A percentile compares a stretch with the other conserved stretches of the same genome.
Conservation (phyloP, 1,140 invertebrate species). For the Cotesia typhae region DNA sequence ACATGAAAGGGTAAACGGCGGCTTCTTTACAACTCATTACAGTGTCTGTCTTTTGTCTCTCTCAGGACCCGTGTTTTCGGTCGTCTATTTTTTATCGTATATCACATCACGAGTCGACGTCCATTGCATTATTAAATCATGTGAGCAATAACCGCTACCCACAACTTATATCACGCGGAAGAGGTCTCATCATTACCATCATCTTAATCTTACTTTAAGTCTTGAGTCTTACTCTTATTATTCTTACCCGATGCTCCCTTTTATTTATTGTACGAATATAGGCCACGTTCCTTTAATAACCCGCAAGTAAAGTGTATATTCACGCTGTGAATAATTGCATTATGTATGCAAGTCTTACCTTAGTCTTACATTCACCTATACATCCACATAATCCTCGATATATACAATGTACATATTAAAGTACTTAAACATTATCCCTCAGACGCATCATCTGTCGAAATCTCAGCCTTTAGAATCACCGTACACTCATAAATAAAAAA, state of each 20-base stretch:
- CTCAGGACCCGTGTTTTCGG: neutral
- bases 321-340: constrained; percentile 1
- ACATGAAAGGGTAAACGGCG: constrained; percentile 5
- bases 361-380: too few relatives aligned
- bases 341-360: neutral
- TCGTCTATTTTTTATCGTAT: neutral
- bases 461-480: constrained; percentile 19
- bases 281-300: neutral
- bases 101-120: constrained; percentile 4
- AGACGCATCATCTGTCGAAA: constrained; percentile 19
- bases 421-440: neutral
- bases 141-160: constrained; percentile 5
- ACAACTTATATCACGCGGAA: constrained; percentile 27
- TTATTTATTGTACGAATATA: constrained; percentile 25
- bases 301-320: neutral
- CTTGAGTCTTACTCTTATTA: too few relatives aligned
- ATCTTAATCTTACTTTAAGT: neutral
- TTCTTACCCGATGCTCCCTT: constrained; percentile 2
- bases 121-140: constrained; percentile 21
- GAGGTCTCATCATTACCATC: constrained; percentile 9
- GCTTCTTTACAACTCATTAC: neutral
- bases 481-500: constrained; percentile 23
- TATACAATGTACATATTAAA: constrained; percentile 6
- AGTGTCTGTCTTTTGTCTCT: neutral
- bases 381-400: neutral